phyloP scores from a whole-genome alignment of 2,888 invertebrate genomes.

The Tigriopus californicus region DNA sequence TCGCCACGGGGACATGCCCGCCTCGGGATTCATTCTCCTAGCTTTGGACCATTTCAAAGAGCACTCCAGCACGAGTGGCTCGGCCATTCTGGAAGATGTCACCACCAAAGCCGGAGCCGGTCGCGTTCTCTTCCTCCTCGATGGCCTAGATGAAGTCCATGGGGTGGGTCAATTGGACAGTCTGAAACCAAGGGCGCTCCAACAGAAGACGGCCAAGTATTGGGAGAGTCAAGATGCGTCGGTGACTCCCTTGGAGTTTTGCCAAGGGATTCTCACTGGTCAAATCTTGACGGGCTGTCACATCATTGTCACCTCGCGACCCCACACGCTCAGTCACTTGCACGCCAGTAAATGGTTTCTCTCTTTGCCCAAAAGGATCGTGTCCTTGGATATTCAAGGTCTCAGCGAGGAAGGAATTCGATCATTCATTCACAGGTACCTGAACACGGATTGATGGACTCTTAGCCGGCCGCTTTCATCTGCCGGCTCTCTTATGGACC shows the following conservation, averaged over 20 bases:
- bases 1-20: background rate
- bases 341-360: constrained; percentile 12
- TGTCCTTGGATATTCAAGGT: constrained; percentile 14
- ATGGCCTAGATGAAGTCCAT: constrained; percentile 11
- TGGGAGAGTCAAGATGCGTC: background rate
- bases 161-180: background rate
- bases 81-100: background rate
- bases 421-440: constrained; percentile 14
- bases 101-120: constrained; percentile 4
- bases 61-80: no score
- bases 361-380: constrained; percentile 3
- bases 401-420: constrained; percentile 9
- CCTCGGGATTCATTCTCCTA: no score
- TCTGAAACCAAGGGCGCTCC: background rate
- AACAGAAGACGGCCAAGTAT: background rate
- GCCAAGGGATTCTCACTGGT: constrained; percentile 4
- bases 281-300: constrained; percentile 7
- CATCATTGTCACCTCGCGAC: constrained; percentile 14
- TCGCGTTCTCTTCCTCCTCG: constrained; percentile 2
- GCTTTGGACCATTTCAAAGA: no score
- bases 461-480: no score
- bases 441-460: no score
- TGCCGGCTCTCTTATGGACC: no score
- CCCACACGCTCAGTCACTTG: constrained; percentile 14
- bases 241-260: constrained; percentile 11